Evolutionary conservation across 2,888 invertebrate species (phyloP).

Genomic region (Lasioglossum vierecki): DNA sequence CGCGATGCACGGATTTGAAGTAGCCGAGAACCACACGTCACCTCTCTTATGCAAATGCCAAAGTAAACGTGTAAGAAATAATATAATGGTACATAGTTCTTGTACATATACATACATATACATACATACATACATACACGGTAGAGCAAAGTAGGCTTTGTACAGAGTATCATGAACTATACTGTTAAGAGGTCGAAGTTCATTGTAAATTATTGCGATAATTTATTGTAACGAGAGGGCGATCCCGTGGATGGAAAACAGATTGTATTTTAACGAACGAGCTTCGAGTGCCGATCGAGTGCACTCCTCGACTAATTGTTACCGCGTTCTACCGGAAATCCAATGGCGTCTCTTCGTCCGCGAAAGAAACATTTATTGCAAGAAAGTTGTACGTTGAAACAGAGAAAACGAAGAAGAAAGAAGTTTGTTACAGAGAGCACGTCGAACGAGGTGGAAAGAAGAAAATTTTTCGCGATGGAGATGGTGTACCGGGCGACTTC

Average conservation of each 20-base stretch:
- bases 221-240: conserved; percentile 41
- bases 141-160: conserved; percentile 77
- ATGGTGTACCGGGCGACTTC: conserved; percentile 47
- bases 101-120: conserved; percentile 64
- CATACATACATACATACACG: conserved; percentile 57
- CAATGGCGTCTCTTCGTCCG: conserved; percentile 7
- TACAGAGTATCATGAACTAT: conserved; percentile 79
- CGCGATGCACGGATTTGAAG: conserved; percentile 73
- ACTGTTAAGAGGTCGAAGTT: conserved; percentile 53
- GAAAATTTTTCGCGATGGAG: conserved; percentile 4
- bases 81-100: conserved; percentile 39
- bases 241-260: conserved; percentile 59
- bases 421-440: background rate
- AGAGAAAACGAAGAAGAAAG: background rate
- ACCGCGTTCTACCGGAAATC: conserved; percentile 44
- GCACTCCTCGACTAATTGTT: conserved; percentile 77
- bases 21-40: conserved; percentile 59
- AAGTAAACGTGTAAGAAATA: conserved; percentile 67
- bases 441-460: background rate
- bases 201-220: conserved; percentile 71
- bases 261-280: conserved; percentile 80
- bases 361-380: background rate
- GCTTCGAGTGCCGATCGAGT: conserved; percentile 73
- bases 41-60: conserved; percentile 67
- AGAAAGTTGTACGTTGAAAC: background rate